Evolutionary conservation across 2,888 invertebrate species (phyloP).

Genomic region (Limnephilus lunatus): DNA sequence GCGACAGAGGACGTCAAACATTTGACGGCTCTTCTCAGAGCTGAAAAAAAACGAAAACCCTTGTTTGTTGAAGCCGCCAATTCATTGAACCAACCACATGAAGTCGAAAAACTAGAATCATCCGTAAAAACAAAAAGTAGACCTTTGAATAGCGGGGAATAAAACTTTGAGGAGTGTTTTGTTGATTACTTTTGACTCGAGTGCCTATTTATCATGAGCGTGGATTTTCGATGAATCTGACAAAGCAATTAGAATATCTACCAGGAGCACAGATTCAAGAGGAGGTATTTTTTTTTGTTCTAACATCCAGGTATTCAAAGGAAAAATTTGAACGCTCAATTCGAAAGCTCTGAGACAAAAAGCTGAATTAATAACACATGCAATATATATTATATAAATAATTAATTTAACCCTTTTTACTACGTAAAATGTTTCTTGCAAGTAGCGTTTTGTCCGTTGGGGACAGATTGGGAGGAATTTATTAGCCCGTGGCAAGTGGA

Average conservation of each 20-base stretch:
- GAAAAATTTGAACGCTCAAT: not conserved
- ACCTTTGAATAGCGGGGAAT: not conserved
- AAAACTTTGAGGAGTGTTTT: not conserved
- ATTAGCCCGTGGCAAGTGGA: constrained; percentile 47
- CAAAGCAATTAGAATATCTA: constrained; percentile 10
- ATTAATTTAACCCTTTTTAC: not conserved
- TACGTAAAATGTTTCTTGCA: not conserved
- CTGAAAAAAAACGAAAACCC: constrained; percentile 5
- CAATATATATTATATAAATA: not conserved
- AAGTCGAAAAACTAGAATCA: not conserved
- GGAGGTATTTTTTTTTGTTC: constrained; percentile 16
- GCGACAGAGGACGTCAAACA: not conserved
- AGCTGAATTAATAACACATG: not conserved
- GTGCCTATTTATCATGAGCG: not conserved
- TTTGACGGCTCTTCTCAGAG: constrained; percentile 27
- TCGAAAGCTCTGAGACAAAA: not conserved
- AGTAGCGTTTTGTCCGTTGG: not conserved
- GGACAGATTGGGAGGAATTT: constrained; percentile 37
- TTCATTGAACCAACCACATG: not conserved
- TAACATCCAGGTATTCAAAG: not conserved
- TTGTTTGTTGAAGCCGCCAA: constrained; percentile 40
- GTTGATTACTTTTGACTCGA: not conserved
- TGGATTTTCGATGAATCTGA: not conserved
- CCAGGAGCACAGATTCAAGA: constrained; percentile 28
- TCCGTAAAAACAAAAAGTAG: not conserved